Percentiles rank a stretch among this genome's conserved stretches.
Conservation (phyloP, 2,888 invertebrate genomes). For the Brachylomia viminalis region DNA sequence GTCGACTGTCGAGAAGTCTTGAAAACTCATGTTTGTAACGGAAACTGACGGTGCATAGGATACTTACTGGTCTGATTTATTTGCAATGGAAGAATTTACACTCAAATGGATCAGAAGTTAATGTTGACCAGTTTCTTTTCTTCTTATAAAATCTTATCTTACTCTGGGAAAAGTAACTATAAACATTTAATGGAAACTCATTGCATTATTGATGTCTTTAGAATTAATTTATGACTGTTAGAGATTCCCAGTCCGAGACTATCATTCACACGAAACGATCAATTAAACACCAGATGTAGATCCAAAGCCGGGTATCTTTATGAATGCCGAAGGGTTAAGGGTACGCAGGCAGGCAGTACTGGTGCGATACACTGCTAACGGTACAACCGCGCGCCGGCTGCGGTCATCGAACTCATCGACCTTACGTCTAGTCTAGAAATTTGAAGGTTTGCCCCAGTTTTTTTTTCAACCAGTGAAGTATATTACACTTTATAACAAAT, state of each 20-base stretch:
- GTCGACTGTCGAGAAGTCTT: conserved; percentile 59
- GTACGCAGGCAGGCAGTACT: conserved; percentile 74
- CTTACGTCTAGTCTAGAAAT: conserved; percentile 85
- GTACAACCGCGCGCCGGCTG: conserved; percentile 80
- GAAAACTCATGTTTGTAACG: conserved; percentile 41
- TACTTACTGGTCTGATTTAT: conserved; percentile 25
- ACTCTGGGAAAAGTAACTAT: not conserved
- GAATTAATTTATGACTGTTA: not conserved
- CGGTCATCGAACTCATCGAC: conserved; percentile 87
- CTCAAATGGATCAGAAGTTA: conserved; percentile 11
- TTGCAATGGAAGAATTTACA: conserved; percentile 28
- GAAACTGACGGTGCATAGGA: conserved; percentile 32
- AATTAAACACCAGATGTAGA: conserved; percentile 47
- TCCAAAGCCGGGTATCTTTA: conserved; percentile 36
- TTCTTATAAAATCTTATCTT: not conserved
- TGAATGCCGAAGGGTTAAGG: conserved; percentile 71
- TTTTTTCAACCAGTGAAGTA: conserved; percentile 53
- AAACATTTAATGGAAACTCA: not conserved
- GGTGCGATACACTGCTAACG: conserved; percentile 80
- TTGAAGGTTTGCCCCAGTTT: conserved; percentile 85
- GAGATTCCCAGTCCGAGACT: not conserved
- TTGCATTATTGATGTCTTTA: not conserved
- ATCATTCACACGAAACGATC: conserved; percentile 2
- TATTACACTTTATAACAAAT: conserved; percentile 16
- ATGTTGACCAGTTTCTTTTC: not conserved